phyloP scores from a whole-genome alignment of 2,113 vertebrate genomes.

The Cyanoramphus novaezelandiae region DNA sequence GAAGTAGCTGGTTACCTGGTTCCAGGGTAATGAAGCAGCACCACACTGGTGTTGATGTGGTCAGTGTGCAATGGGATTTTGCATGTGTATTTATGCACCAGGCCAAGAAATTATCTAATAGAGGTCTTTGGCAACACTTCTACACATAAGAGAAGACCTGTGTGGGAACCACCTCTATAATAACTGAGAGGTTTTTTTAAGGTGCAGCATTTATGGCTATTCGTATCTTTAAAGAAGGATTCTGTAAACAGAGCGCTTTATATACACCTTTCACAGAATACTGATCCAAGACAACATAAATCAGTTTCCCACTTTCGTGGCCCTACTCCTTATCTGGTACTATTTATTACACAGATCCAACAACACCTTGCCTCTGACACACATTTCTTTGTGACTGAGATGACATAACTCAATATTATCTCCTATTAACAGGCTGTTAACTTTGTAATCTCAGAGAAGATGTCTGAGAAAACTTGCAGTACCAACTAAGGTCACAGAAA shows the following conservation, averaged over 20 bases:
- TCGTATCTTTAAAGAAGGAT: not conserved
- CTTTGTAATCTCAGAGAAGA: not conserved
- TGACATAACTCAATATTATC: not conserved
- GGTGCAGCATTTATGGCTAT: not conserved
- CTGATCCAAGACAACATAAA: not conserved
- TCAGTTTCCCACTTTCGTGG: not conserved
- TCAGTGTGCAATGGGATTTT: not conserved
- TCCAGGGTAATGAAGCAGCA: not conserved
- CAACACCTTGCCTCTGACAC: not conserved
- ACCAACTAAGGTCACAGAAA: not conserved
- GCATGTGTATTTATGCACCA: not conserved
- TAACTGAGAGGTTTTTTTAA: not conserved
- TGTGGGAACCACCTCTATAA: not conserved
- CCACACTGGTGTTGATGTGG: rapidly evolving
- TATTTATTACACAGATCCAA: not conserved
- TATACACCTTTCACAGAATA: not conserved
- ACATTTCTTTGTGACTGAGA: not conserved
- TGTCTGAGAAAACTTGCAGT: not conserved
- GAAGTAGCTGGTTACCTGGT: not conserved
- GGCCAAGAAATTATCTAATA: not conserved
- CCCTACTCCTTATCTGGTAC: not conserved
- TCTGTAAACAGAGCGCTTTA: not conserved
- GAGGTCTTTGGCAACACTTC: not conserved
- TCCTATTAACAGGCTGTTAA: not conserved
- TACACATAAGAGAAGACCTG: not conserved